Base-by-base conservation (phyloP, 2,888 invertebrate genomes). In the Apotomis capreana region DNA sequence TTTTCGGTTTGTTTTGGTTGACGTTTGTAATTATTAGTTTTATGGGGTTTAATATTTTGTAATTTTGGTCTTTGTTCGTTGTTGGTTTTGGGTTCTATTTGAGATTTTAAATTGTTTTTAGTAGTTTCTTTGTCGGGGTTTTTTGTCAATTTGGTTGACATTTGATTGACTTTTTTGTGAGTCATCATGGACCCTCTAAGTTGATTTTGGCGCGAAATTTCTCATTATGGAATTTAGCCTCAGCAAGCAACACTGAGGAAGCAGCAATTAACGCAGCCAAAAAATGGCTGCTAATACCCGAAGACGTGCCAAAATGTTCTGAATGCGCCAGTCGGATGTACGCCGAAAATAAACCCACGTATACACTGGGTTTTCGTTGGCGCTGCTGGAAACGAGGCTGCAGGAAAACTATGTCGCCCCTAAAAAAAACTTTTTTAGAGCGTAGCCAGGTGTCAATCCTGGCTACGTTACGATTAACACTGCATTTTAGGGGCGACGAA, bases 401-500 rank as follows among this genome's bases (percentile, higher is more conserved):
- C 13, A 8, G 37, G 37, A 44, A 40, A 40, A 44, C 5, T 12
- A 2, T 58, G 40, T 58, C 58, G 40, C 58, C 58, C 37, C 46
- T 46, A 46, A 61, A 61, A 61, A 61, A 61, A 6, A 26, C 61
- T 5, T 61, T 61, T 61, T 49, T 61, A 10, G 61, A 49, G 49
- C 26, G 26, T 49, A 61, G 61, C 26, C 61, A 61, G 5, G 6
- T 61, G 26, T 61, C 61, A 49, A 61, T 61, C 26, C 49, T 61
- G 61, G 61, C 61, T 61, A 61, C 61, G 26, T 61, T 61, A 49
- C 61, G 61, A 51, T 51, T 61, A 61, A 49, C 26, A 26, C 26
- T 61, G 49, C 61, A 61, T 61, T 61, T 61, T 61, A 61, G 61
- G 49, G 61, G 61, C 61, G 49, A 61, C 60, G 15, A 60, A 60